A percentile compares a stretch with the other conserved stretches of the same genome.
phyloP scores from a whole-genome alignment of 2,797 vertebrate species.

The Orestias chungarensis region DNA sequence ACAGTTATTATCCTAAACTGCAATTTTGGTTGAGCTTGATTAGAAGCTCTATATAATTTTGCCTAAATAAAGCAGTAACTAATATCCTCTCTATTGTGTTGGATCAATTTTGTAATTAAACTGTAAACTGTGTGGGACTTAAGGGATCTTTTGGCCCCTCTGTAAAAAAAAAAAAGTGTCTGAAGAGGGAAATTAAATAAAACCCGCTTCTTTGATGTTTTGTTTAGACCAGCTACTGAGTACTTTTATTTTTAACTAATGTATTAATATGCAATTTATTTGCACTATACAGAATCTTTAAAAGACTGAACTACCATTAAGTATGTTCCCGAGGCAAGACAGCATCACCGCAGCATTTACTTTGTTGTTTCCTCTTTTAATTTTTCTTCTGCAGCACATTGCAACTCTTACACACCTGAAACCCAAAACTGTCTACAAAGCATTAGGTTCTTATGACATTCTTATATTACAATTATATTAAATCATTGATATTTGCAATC shows the following conservation, averaged over 20 bases:
- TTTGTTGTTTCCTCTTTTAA: conserved; percentile 8
- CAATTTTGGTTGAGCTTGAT: conserved; percentile 15
- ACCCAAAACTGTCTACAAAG: not conserved
- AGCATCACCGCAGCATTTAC: conserved; percentile 12
- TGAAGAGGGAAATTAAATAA: conserved; percentile 29
- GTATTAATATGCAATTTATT: conserved; percentile 10
- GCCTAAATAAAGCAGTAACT: conserved; percentile 14
- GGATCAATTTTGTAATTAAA: conserved; percentile 49
- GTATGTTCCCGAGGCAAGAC: conserved; percentile 23
- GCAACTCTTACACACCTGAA: conserved; percentile 5
- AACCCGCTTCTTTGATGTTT: conserved; percentile 16
- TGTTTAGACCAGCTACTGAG: conserved; percentile 6
- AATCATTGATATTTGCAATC: conserved; percentile 1
- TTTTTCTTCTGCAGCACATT: conserved; percentile 15
- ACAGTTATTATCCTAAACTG: conserved; percentile 9
- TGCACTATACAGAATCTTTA: conserved; percentile 7
- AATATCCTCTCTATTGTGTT: conserved; percentile 14
- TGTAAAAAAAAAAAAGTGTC: conserved; percentile 2
- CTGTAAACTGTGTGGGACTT: conserved; percentile 14
- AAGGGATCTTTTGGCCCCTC: not conserved
- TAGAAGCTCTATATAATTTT: conserved; percentile 21
- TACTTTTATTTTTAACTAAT: conserved; percentile 13
- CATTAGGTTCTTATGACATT: not conserved
- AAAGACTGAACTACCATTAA: conserved; percentile 18
- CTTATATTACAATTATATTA: not conserved